phyloP scores from a whole-genome alignment of 2,797 vertebrate species.

The Acanthurus lineatus region DNA sequence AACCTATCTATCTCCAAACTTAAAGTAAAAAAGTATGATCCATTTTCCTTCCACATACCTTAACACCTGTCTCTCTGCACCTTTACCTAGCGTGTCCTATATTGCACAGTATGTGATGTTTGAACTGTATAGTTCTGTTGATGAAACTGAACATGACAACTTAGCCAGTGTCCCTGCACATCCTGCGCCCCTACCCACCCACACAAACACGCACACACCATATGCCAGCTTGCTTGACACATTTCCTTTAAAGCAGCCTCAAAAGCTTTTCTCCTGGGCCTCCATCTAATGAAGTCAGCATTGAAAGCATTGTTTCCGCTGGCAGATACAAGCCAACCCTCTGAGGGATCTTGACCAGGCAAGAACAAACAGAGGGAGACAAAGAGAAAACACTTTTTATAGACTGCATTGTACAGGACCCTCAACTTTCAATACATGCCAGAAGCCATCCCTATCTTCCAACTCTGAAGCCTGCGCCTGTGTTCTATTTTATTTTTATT shows the following conservation, averaged over 20 bases:
- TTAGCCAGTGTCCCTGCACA: slow-evolving; percentile 23
- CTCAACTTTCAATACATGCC: slow-evolving; percentile 73
- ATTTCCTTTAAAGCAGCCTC: slow-evolving; percentile 75
- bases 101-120: slow-evolving; percentile 33
- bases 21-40: no score
- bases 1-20: no score
- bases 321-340: slow-evolving; percentile 70
- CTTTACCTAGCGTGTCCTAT: slow-evolving; percentile 9
- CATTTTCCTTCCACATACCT: no score
- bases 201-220: slow-evolving; percentile 59
- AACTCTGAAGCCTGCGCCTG: slow-evolving; percentile 39
- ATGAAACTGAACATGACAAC: slow-evolving; percentile 73
- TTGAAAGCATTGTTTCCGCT: slow-evolving; percentile 79
- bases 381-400: slow-evolving; percentile 73
- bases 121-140: slow-evolving; percentile 53
- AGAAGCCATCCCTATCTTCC: slow-evolving; percentile 66
- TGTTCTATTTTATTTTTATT: slow-evolving; percentile 67
- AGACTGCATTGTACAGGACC: slow-evolving; percentile 66
- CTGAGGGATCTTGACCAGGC: slow-evolving; percentile 68
- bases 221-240: slow-evolving; percentile 68
- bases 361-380: slow-evolving; percentile 69
- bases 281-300: slow-evolving; percentile 81
- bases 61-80: no score
- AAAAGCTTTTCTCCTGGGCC: slow-evolving; percentile 76
- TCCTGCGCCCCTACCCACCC: slow-evolving; percentile 28